Evolutionary conservation across 2,797 vertebrate genomes (phyloP).

Genomic region (Diplodus sargus): DNA sequence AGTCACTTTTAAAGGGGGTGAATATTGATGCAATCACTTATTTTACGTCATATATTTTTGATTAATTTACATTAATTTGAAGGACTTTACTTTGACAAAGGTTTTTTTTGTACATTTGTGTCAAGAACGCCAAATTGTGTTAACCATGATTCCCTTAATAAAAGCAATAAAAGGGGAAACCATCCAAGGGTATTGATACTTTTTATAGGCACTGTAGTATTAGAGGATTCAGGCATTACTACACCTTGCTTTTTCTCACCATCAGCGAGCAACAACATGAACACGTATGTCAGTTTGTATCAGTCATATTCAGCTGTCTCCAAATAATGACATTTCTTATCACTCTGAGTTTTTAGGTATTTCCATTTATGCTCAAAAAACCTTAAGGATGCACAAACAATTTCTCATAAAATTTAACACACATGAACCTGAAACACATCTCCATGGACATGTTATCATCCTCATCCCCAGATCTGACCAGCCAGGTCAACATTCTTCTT

Average conservation of each 20-base stretch:
- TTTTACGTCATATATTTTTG: too few species aligned
- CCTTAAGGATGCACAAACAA: neutral
- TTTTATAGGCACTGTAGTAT: too few species aligned
- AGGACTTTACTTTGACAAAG: too few species aligned
- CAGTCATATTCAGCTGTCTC: constrained; percentile 1
- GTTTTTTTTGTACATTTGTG: too few species aligned
- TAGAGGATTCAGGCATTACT: constrained; percentile 4
- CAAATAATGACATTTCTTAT: neutral
- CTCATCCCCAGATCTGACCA: constrained; percentile 21
- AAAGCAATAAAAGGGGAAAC: too few species aligned
- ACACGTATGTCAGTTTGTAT: constrained; percentile 18
- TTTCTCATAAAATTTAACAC: neutral
- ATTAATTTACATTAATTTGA: too few species aligned
- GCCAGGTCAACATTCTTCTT: constrained; percentile 7
- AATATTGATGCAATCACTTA: too few species aligned
- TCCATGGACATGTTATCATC: neutral
- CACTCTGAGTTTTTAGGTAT: neutral
- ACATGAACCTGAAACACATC: neutral
- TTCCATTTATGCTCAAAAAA: constrained; percentile 11
- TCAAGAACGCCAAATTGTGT: too few species aligned
- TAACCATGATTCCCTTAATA: too few species aligned
- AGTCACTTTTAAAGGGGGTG: too few species aligned
- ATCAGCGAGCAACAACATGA: constrained; percentile 15
- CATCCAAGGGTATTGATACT: too few species aligned
- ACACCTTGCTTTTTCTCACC: neutral